These are phyloP conservation scores for Siniperca scherzeri DNA, from an alignment of 2,797 vertebrate species.

Conservation along the genomic window DNA sequence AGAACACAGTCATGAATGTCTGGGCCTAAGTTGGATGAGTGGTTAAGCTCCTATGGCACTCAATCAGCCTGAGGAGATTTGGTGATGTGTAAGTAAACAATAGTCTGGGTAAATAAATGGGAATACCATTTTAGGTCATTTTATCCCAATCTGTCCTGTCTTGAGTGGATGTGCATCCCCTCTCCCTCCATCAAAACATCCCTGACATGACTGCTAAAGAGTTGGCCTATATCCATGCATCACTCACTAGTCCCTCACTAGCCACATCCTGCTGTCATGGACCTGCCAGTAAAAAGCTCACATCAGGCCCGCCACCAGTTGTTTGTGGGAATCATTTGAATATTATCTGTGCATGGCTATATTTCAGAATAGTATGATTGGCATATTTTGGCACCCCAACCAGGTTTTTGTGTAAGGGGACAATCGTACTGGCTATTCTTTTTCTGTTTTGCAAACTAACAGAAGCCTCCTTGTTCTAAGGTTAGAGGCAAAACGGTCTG, in stretches of 20 bases:
- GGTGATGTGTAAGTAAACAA: conserved; percentile 36
- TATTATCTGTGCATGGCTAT: neutral
- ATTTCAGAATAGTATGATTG: neutral
- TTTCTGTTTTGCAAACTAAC: conserved; percentile 5
- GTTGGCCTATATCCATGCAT: neutral
- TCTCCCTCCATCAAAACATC: conserved; percentile 26
- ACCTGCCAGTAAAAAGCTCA: conserved; percentile 4
- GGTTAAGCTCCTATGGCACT: conserved; percentile 24
- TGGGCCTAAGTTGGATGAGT: conserved; percentile 16
- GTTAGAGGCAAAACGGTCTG: neutral
- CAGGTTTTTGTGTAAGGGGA: neutral
- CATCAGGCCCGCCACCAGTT: neutral
- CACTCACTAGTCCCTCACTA: neutral
- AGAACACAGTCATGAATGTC: conserved; percentile 35
- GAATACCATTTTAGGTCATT: conserved; percentile 27
- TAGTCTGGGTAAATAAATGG: conserved; percentile 32
- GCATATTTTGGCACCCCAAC: neutral
- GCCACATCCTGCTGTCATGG: neutral
- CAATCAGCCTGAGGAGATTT: conserved; percentile 34
- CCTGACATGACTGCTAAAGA: conserved; percentile 22
- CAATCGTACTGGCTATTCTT: neutral
- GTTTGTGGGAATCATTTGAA: conserved; percentile 10
- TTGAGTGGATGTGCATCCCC: conserved; percentile 26
- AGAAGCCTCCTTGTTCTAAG: neutral
- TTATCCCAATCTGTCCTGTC: neutral